Base-by-base conservation (phyloP, 1,140 invertebrate species). In the Mercenaria mercenaria region DNA sequence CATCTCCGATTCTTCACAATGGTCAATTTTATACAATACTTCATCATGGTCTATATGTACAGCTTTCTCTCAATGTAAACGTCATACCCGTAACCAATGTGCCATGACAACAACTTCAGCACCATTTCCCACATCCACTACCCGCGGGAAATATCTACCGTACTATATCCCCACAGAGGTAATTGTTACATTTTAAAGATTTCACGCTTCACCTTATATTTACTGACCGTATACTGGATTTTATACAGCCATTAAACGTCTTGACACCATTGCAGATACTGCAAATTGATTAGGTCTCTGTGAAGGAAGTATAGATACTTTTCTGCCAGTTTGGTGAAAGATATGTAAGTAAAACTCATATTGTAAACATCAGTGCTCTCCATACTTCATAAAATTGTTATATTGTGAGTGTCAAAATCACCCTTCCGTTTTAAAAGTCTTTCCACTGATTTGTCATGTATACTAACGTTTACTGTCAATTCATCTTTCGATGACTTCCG, bases 381-480 rank as follows among this genome's bases (percentile, higher is more conserved):
- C 34, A 29, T 10, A 26, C 1, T 8, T 89, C 88, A 89, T 47
- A 89, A 89, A 69, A 89, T 74, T 74, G 88, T 89, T 23, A 89
- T 72, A 76, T 72, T 83, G 76, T 83, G 80, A 59, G 77, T 18
- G n/a, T 89, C 88, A 74, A 89, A 81, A 56, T 89, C 88, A 72
- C 88, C 79, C 61, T 89, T 89, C 15, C 61, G 61, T 76, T 89
- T 89, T 18, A 92, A 72, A n/a, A 91, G 74, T 74, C 89, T 89
- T 59, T 93, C 92, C 29, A 92, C 92, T 29, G 92, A 92, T 80
- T 93, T 92, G 61, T 93, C 92, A 69, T 93, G 92, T 26, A 92
- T 86, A 80, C 92, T 92, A 37, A 93, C 92, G 74, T 92, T 90
- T 34, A 93, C 89, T 56, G 88, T 90, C 67, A 92, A 79, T 39